Conservation (phyloP, 2,113 vertebrate species). For the Motacilla tschutschensis region DNA sequence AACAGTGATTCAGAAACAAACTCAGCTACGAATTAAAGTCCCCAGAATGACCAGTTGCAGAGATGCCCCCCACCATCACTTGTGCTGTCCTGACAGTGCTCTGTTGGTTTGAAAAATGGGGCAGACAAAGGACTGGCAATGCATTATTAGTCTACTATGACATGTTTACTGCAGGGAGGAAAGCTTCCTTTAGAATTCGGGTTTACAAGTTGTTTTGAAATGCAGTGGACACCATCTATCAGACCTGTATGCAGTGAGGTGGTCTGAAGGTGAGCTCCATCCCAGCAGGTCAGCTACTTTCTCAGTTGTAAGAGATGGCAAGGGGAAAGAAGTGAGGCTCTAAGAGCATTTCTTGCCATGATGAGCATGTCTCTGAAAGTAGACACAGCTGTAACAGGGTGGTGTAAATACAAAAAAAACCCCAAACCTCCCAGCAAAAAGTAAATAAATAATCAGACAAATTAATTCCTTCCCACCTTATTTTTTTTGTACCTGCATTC, state of each 20-base stretch:
- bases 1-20: background rate
- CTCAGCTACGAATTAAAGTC: background rate
- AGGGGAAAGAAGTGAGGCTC: background rate
- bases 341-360: background rate
- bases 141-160: background rate
- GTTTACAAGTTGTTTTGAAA: background rate
- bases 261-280: background rate
- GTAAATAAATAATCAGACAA: background rate
- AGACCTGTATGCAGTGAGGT: background rate
- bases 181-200: background rate
- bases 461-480: fast-evolving
- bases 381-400: background rate
- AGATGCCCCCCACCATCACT: background rate
- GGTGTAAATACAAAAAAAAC: background rate
- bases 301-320: background rate
- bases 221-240: background rate
- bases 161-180: background rate
- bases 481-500: background rate
- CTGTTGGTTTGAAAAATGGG: background rate
- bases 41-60: background rate
- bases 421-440: background rate
- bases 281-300: background rate
- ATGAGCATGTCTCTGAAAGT: background rate
- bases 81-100: background rate
- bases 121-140: background rate